Evolutionary conservation across 2,113 vertebrate species (phyloP), one percentile per base, ranked within the genome.

Genomic region (Chunga burmeisteri): DNA sequence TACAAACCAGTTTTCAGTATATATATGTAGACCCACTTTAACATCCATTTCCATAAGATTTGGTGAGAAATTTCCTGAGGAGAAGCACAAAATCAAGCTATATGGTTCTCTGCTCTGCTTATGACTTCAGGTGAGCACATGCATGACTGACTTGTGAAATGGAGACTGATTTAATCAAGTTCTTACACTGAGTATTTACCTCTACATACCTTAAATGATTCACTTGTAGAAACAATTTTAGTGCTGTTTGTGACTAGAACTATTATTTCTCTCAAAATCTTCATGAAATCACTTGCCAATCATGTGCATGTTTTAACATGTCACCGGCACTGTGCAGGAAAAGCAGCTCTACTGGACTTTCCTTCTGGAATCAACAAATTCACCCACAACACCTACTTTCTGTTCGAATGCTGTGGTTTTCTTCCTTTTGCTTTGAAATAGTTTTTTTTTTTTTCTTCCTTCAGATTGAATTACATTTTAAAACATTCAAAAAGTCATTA

Each of bases 281-380:
- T 61, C 46, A 44, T 21, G 18, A 65, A 90, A 58, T 27, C 2
- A 29, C 18, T 73, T 75, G 30, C 20, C 13, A 90, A 30, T 11
- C 5, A 8, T 0, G 0, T 6, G 27, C 16, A 23, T 38, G 15
- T 81, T 86, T 74, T 65, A 73, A 81, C 23, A 20, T 0, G 0
- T 34, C 26, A 6, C 12, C 21, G 8, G 36, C 29, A 79, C 13
- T 0, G 0, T 11, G 16, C 16, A 67, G 47, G 23, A 85, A 72
- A 75, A 88, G 50, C 27, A 88, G 61, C 5, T 22, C n/a, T 38
- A 63, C 38, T 27, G 52, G 26, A 67, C 13, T 75, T 58, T 22
- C 16, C 25, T 90, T 73, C 21, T 58, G 47, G 59, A 81, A 70
- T 46, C 17, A 88, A 58, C 13, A 53, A 67, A 56, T 72, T 61